phyloP scores from a whole-genome alignment of 1,140 invertebrate genomes.

The Microplitis demolitor region DNA sequence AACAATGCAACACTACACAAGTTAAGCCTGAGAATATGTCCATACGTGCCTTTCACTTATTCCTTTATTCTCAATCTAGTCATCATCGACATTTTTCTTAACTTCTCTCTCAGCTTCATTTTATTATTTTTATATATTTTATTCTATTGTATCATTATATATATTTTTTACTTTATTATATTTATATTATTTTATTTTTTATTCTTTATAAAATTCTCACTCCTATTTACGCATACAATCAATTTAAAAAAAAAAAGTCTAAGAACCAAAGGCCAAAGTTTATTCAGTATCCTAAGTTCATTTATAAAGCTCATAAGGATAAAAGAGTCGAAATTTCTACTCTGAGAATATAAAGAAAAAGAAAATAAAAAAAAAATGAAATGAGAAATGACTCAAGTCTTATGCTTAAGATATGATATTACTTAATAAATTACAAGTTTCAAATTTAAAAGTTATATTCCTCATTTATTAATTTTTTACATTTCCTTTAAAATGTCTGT shows the following conservation, averaged over 20 bases:
- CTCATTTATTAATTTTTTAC: not conserved
- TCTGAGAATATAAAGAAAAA: not conserved
- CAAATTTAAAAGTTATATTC: constrained; percentile 13
- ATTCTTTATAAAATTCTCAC: not conserved
- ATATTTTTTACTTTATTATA: not conserved
- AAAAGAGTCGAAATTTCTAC: constrained; percentile 2
- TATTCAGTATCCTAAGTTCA: constrained; percentile 9
- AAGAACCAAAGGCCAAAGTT: not conserved
- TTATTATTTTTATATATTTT: not conserved
- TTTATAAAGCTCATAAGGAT: constrained; percentile 18
- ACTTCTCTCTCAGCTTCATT: not conserved
- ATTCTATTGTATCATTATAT: not conserved
- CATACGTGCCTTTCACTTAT: constrained; percentile 1
- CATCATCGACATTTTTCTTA: not conserved
- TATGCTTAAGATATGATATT: constrained; percentile 2
- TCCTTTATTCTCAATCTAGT: constrained; percentile 1
- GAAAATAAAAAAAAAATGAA: constrained; percentile 15
- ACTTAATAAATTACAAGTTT: not conserved
- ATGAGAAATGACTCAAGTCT: not conserved
- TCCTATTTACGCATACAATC: not conserved
- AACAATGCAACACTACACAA: not conserved
- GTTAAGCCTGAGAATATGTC: not conserved
- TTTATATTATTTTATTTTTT: not conserved
- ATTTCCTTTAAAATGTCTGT: not conserved
- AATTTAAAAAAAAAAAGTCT: not conserved